phyloP scores from a whole-genome alignment of 92 coral and sea anemone genomes.

The Phymanthus crucifer region DNA sequence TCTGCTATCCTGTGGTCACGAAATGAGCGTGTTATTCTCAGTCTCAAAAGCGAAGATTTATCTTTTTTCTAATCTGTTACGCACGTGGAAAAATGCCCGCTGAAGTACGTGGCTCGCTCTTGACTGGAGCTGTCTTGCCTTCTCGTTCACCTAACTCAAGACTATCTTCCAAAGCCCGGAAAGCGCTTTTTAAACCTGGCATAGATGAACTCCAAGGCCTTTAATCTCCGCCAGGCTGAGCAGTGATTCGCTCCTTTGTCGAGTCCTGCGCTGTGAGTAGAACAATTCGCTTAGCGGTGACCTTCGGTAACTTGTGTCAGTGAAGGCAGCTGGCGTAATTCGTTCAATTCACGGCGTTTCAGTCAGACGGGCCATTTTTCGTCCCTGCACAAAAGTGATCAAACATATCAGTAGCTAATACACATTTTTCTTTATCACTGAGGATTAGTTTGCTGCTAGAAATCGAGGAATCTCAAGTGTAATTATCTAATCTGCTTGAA shows the following conservation, averaged over 20 bases:
- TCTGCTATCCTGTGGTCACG: not conserved
- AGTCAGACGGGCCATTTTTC: not conserved
- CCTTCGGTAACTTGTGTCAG: not conserved
- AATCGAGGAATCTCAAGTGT: constrained; percentile 25
- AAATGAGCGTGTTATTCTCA: not conserved
- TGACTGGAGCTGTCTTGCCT: constrained; percentile 8
- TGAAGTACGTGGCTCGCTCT: not conserved
- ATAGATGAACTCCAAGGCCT: constrained; percentile 3
- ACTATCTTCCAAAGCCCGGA: constrained; percentile 16
- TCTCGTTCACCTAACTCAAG: constrained; percentile 5
- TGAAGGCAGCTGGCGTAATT: not conserved
- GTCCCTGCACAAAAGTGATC: not conserved
- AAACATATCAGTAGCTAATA: not conserved
- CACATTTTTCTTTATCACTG: constrained; percentile 8
- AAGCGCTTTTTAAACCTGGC: constrained; percentile 14
- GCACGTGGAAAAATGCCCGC: not conserved
- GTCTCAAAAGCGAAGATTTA: not conserved
- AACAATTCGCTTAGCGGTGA: not conserved
- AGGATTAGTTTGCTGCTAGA: not conserved
- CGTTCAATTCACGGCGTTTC: not conserved
- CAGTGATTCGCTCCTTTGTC: not conserved
- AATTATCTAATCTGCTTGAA: constrained; percentile 13
- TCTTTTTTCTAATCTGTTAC: not conserved
- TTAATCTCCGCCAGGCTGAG: not conserved
- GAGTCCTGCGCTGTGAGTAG: not conserved